Evolutionary conservation across 2,797 vertebrate genomes (phyloP).

Genomic region (Acestrorhynchus altus): DNA sequence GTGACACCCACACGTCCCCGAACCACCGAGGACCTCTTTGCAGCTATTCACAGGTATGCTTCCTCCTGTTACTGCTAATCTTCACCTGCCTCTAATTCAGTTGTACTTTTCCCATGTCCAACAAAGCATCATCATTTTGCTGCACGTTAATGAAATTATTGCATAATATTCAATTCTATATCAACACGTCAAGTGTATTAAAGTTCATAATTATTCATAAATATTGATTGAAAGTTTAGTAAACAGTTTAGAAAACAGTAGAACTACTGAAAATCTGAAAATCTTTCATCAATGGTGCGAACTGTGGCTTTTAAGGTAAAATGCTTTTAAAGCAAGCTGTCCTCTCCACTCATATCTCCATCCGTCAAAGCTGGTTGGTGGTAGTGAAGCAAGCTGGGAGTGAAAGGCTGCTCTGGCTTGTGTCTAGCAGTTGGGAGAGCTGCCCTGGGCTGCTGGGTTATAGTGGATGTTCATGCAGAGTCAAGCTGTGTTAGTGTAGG

Average conservation of each 20-base stretch:
- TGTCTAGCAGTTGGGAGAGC: conserved; percentile 19
- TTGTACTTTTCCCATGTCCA: neutral
- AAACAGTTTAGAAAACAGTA: too few relatives aligned
- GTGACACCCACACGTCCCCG: conserved; percentile 87
- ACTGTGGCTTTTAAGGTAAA: conserved; percentile 65
- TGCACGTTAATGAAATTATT: too few relatives aligned
- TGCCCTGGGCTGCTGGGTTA: conserved; percentile 8
- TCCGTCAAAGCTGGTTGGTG: conserved; percentile 61
- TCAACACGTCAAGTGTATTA: too few relatives aligned
- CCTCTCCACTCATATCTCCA: conserved; percentile 58
- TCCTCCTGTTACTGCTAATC: conserved; percentile 9
- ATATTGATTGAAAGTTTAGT: too few relatives aligned
- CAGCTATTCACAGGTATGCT: conserved; percentile 97
- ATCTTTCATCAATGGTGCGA: neutral
- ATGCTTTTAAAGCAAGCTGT: conserved; percentile 64
- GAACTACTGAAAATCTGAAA: too few relatives aligned
- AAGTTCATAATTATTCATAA: too few relatives aligned
- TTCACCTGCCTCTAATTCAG: conserved; percentile 29
- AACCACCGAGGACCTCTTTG: conserved; percentile 97
- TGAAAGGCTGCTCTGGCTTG: conserved; percentile 37
- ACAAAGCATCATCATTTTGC: too few relatives aligned
- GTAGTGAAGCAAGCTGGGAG: conserved; percentile 34
- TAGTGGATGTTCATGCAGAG: conserved; percentile 32
- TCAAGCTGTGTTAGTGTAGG: conserved; percentile 39
- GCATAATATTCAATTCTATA: too few relatives aligned